Percentiles rank a stretch among this genome's conserved stretches.
Conservation (phyloP, 2,113 vertebrate species). For the Vombatus ursinus region DNA sequence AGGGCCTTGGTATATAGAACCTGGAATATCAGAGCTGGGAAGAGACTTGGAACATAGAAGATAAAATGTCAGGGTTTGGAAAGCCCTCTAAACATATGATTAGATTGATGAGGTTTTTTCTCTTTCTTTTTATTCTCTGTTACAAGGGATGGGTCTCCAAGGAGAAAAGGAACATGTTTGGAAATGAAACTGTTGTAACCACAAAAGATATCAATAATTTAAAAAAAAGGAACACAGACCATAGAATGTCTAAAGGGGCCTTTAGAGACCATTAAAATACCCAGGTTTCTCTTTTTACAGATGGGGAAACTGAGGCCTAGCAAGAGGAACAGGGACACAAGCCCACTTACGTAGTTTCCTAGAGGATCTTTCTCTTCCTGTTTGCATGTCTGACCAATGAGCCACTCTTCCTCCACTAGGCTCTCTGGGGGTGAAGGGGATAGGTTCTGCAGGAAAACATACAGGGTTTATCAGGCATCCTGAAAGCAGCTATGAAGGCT, state of each 20-base stretch:
- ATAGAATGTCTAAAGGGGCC: neutral
- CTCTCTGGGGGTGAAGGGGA: conserved; percentile 80
- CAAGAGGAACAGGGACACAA: fast-evolving
- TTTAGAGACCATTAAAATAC: neutral
- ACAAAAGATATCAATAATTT: neutral
- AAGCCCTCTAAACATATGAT: neutral
- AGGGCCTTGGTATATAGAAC: neutral
- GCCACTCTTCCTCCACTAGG: conserved; percentile 51
- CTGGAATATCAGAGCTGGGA: neutral
- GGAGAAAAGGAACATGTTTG: neutral
- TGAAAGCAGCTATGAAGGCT: neutral
- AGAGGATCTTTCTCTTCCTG: conserved; percentile 67
- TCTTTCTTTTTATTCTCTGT: neutral
- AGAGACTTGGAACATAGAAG: neutral
- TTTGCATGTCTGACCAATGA: conserved; percentile 29
- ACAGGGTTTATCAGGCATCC: neutral
- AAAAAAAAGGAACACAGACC: neutral
- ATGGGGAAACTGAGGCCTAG: neutral
- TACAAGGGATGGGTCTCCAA: neutral
- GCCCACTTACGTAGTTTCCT: conserved; percentile 67
- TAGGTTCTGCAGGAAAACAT: conserved; percentile 67
- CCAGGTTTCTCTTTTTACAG: neutral
- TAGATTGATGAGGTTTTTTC: neutral
- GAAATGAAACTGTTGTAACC: neutral
- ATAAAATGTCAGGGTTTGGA: neutral